Base-by-base conservation (phyloP, 2,113 vertebrate genomes). In the Ivindomyrus marchei region DNA sequence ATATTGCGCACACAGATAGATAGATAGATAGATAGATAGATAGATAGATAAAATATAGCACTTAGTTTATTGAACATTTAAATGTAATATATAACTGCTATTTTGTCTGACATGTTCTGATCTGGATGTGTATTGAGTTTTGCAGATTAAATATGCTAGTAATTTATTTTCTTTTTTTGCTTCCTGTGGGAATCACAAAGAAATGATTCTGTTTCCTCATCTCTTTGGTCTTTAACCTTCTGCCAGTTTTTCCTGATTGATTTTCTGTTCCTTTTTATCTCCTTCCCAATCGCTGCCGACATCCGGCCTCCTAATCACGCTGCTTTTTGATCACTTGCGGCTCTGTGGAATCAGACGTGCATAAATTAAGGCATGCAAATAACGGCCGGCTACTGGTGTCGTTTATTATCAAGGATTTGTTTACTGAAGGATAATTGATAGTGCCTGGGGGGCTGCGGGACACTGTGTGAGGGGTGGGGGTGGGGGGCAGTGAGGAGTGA, bases 371-470 rank as follows among this genome's bases (percentile, higher is more conserved):
- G 86, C 94, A 95, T 96, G 96, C 94, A 91, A 94, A 95, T 97
- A 95, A 96, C 92, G 93, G 92, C 93, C 91, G 94, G 93, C 94
- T 96, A 94, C 94, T 94, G 91, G 93, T 95, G 93, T 94, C 93
- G 93, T 97, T 96, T 97, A 96, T 97, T 97, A 96, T 93, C 91
- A 94, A 93, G 94, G 93, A 96, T 97, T 98, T 98, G 97, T 98
- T 98, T 98, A 97, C 96, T 95, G 97, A 97, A 94, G 96, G 96
- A 95, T 97, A 98, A 99, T 98, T 98, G 98, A 99, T 99, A 97
- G 97, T 97, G 97, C 98, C 97, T 97, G 97, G 80, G 80, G 66
- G 70, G 36, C 97, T 97, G 97, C 21, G 80, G 70, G 70, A 39
- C 31, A 74, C 70, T 74, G 58, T 62, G 56, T 36, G 27, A 31